Conservation (phyloP, 2,888 invertebrate species). For the Watsonalla binaria region DNA sequence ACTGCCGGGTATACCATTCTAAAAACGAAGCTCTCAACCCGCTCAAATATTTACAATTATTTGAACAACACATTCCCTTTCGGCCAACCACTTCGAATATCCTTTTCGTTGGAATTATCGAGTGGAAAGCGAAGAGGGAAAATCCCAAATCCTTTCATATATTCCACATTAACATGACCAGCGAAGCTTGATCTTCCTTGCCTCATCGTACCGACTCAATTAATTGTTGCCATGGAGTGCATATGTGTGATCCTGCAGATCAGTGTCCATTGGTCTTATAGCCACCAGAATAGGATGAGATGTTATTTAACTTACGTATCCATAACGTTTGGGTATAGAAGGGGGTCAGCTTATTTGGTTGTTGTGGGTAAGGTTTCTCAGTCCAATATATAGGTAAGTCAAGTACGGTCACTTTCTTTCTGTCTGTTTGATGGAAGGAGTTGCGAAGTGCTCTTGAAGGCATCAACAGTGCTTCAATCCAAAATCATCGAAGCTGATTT, state of each 20-base stretch:
- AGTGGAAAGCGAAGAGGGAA: slow-evolving; percentile 45
- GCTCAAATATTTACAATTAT: slow-evolving; percentile 24
- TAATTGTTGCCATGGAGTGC: not conserved
- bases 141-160: slow-evolving; percentile 29
- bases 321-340: no score
- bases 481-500: not conserved
- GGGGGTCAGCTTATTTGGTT: not conserved
- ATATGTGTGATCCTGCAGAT: not conserved
- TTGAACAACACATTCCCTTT: slow-evolving; percentile 27
- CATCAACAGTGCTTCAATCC: not conserved
- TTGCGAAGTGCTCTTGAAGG: no score
- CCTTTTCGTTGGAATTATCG: slow-evolving; percentile 52
- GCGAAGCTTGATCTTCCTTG: slow-evolving; percentile 5
- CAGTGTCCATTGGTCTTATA: not conserved
- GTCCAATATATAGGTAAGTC: slow-evolving; percentile 1
- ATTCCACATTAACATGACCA: slow-evolving; percentile 2
- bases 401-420: not conserved
- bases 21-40: slow-evolving; percentile 3
- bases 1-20: not conserved
- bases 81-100: slow-evolving; percentile 32
- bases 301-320: not conserved
- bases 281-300: not conserved
- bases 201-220: not conserved
- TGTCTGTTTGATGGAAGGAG: not conserved
- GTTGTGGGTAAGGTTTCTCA: not conserved